Evolutionary conservation across 1,140 invertebrate genomes (phyloP).

Genomic region (Heliothis subflexa): DNA sequence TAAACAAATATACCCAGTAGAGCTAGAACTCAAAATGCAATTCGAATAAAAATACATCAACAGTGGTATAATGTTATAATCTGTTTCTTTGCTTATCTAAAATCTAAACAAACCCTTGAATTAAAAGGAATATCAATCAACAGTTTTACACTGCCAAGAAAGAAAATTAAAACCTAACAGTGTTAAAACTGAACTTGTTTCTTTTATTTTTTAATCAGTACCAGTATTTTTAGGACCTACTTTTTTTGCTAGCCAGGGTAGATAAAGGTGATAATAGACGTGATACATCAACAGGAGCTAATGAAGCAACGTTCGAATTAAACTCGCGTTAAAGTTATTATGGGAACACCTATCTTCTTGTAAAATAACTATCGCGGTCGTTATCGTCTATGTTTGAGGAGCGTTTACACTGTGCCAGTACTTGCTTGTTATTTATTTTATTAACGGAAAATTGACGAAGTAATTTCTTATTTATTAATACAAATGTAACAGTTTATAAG

Average conservation of each 20-base stretch:
- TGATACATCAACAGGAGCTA: slow-evolving; percentile 58
- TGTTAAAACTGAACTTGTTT: too few species aligned
- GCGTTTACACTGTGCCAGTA: slow-evolving; percentile 44
- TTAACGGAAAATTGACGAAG: too few species aligned
- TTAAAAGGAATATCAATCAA: neutral
- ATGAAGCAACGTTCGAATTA: slow-evolving; percentile 64
- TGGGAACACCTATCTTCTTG: slow-evolving; percentile 66
- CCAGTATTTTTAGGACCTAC: too few species aligned
- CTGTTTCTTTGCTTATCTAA: too few species aligned
- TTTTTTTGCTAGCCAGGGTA: neutral
- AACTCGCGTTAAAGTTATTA: slow-evolving; percentile 71
- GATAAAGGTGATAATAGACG: slow-evolving; percentile 29
- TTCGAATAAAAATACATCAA: too few species aligned
- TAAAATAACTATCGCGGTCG: slow-evolving; percentile 64
- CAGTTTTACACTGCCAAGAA: neutral
- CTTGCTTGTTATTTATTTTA: neutral
- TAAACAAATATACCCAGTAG: neutral
- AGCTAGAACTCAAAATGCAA: too few species aligned
- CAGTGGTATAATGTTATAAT: too few species aligned
- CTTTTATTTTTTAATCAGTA: too few species aligned
- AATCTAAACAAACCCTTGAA: too few species aligned
- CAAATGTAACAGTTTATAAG: too few species aligned
- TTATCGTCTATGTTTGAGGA: slow-evolving; percentile 56
- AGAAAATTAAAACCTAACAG: neutral
- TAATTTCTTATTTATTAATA: too few species aligned